phyloP scores from a whole-genome alignment of 2,113 vertebrate species.

The Hemibagrus wyckioides region DNA sequence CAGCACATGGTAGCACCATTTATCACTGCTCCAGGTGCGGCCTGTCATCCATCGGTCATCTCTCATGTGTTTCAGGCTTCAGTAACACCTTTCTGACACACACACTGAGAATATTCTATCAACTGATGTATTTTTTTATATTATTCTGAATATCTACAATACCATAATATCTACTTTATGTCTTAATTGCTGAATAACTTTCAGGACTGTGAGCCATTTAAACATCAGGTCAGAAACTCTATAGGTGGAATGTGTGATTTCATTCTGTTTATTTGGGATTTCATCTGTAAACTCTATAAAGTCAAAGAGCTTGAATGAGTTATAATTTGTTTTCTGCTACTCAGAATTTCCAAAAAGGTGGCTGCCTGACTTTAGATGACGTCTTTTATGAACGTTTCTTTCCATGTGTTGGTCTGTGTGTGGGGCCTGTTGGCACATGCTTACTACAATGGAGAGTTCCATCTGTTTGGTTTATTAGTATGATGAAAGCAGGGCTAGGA shows the following conservation, averaged over 20 bases:
- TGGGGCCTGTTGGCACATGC: constrained; percentile 17
- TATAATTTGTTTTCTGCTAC: neutral
- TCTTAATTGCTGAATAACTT: neutral
- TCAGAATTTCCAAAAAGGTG: neutral
- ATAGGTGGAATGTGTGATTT: neutral
- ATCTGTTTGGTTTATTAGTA: constrained; percentile 18
- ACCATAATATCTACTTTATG: neutral
- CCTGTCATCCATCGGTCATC: constrained; percentile 40
- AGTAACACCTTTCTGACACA: neutral
- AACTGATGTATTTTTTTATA: neutral
- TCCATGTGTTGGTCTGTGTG: neutral
- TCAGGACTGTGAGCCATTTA: neutral
- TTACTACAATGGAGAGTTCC: constrained; percentile 10
- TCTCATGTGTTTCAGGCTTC: constrained; percentile 29
- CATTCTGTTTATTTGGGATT: neutral
- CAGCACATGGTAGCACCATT: neutral
- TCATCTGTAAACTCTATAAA: neutral
- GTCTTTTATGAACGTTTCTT: too few species aligned
- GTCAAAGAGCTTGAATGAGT: neutral
- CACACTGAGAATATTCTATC: neutral
- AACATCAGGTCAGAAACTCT: neutral
- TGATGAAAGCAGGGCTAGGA: neutral
- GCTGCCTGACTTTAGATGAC: neutral
- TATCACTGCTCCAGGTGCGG: constrained; percentile 43
- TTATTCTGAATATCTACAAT: neutral